Percentiles rank a stretch among this genome's conserved stretches.
These are phyloP conservation scores for Holcopasites calliopsidis DNA, from an alignment of 1,140 invertebrate genomes.

Conservation along the genomic window DNA sequence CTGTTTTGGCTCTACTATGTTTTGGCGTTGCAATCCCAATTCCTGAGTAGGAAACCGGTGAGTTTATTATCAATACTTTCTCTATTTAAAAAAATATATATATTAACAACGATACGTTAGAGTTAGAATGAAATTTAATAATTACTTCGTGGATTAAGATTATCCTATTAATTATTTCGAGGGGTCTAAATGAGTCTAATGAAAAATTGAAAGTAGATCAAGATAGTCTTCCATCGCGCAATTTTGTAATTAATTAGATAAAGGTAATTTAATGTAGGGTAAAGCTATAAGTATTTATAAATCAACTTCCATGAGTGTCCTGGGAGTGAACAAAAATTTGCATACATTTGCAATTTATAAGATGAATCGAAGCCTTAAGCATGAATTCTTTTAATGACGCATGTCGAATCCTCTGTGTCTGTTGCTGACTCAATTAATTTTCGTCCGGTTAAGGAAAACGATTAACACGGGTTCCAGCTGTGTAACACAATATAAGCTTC, in stretches of 20 bases:
- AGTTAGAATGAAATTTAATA: not conserved
- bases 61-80: slow-evolving; percentile 51
- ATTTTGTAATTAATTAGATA: not conserved
- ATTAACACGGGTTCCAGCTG: slow-evolving; percentile 35
- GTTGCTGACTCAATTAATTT: slow-evolving; percentile 28
- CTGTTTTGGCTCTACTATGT: slow-evolving; percentile 88
- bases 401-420: slow-evolving; percentile 13
- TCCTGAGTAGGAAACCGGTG: slow-evolving; percentile 86
- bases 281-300: too few relatives aligned
- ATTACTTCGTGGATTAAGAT: not conserved
- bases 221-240: too few relatives aligned
- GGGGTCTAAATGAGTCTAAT: too few relatives aligned
- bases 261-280: not conserved
- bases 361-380: not conserved
- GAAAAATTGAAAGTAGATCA: too few relatives aligned
- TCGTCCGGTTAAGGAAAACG: slow-evolving; percentile 14
- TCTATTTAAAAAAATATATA: too few relatives aligned
- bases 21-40: slow-evolving; percentile 85
- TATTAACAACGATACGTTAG: not conserved
- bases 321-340: too few relatives aligned
- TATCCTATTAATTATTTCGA: too few relatives aligned
- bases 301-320: too few relatives aligned
- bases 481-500: slow-evolving; percentile 22
- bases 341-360: not conserved
- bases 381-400: not conserved